phyloP scores from a whole-genome alignment of 1,140 invertebrate species.

The Zaprionus inermis region DNA sequence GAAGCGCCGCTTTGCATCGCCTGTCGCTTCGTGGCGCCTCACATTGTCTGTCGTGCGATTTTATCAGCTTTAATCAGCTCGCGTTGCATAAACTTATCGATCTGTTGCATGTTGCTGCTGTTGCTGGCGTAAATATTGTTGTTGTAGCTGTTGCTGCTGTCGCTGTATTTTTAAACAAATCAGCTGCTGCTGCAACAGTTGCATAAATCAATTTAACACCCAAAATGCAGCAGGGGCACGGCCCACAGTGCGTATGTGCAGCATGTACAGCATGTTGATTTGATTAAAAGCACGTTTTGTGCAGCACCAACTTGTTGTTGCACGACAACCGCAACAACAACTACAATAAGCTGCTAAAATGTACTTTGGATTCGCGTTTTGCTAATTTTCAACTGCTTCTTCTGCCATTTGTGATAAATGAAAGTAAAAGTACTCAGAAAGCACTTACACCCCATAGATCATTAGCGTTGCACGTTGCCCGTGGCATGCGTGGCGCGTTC shows the following conservation, averaged over 20 bases:
- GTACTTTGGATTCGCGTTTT: slow-evolving; percentile 50
- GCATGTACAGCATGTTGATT: slow-evolving; percentile 64
- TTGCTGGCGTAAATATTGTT: slow-evolving; percentile 21
- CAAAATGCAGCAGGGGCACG: slow-evolving; percentile 37
- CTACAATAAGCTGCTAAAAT: slow-evolving; percentile 71
- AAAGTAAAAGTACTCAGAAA: slow-evolving; percentile 76
- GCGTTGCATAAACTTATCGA: slow-evolving; percentile 80
- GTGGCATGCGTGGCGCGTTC: slow-evolving; percentile 60
- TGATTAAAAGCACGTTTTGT: slow-evolving; percentile 80
- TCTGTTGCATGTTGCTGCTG: slow-evolving; percentile 54
- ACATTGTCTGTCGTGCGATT: slow-evolving; percentile 54
- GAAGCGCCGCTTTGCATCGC: slow-evolving; percentile 50
- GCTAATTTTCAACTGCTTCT: slow-evolving; percentile 75
- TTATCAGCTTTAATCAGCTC: slow-evolving; percentile 64
- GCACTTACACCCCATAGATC: slow-evolving; percentile 67
- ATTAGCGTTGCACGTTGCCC: slow-evolving; percentile 62
- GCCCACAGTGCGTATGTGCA: slow-evolving; percentile 75
- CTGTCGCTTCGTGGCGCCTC: slow-evolving; percentile 61
- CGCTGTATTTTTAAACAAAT: slow-evolving; percentile 75
- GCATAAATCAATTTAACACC: slow-evolving; percentile 80
- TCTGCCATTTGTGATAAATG: slow-evolving; percentile 77
- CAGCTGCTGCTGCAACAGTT: slow-evolving; percentile 68
- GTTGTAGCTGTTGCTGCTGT: slow-evolving; percentile 43
- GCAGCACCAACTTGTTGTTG: slow-evolving; percentile 45
- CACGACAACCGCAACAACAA: slow-evolving; percentile 14